Evolutionary conservation across 2,888 invertebrate genomes (phyloP), one percentile per base, ranked within the genome.

Genomic region (Gasteruption jaculator): DNA sequence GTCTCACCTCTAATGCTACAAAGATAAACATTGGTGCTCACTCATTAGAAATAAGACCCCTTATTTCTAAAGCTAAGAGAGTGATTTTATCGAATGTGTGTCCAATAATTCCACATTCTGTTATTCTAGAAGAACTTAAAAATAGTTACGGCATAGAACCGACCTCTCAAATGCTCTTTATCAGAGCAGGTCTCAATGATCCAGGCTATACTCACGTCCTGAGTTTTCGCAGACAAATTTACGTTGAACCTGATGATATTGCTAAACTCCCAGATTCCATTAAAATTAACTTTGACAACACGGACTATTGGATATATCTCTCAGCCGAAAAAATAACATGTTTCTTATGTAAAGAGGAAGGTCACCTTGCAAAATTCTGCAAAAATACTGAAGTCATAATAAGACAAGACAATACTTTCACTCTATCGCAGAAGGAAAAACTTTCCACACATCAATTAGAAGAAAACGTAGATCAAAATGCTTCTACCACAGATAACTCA

Each of bases 31-130:
- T 46, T 4, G 12, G 22, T 2, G 24, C 30, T n/a, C 11, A 26
- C 6, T 7, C 4, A 8, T 24, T 42, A 1, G 19, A 11, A 3
- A 40, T 39, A 3, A 8, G 45, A 5, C 42, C 42, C 5, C 37
- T 48, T 4, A 29, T 48, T 4, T 33, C 48, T 10, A 36, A 26
- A 8, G 34, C 38, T 15, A 45, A 43, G 16, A 20, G 48, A 18
- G 38, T 49, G 14, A 37, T 48, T 5, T 6, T 48, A 7, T 48
- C 43, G 3, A 48, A 48, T 21, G 41, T 48, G 3, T 21, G 12
- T 5, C 48, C 43, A 12, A 25, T 43, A 7, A 45, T 48, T 2
- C 42, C 48, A 3, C 37, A 43, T 31, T 30, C 7, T 5, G 7
- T 8, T 5, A 32, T 44, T 5, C 39, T 36, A n/a, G 24, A 38